phyloP scores from a whole-genome alignment of 2,888 invertebrate genomes.

The Drosophila robusta region DNA sequence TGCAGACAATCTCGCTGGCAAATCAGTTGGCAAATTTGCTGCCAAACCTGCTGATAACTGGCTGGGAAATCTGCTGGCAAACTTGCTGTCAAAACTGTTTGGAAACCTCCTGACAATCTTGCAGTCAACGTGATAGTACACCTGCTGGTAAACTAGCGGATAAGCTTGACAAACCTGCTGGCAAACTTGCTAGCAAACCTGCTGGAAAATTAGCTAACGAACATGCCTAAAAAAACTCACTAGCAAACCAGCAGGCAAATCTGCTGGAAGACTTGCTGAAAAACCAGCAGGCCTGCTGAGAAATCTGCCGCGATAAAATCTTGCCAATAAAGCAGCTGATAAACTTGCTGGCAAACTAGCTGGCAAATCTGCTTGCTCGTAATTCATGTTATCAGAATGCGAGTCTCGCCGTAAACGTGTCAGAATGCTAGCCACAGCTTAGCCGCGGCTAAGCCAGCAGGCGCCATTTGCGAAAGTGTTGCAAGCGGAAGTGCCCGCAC shows the following conservation, averaged over 20 bases:
- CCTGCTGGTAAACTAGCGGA: too few species aligned
- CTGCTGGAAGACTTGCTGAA: not conserved
- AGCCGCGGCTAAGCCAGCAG: slow-evolving; percentile 9
- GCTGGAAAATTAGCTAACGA: too few species aligned
- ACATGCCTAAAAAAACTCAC: too few species aligned
- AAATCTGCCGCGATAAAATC: not conserved
- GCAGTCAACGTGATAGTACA: too few species aligned
- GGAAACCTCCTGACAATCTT: too few species aligned
- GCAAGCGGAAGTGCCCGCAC: slow-evolving; percentile 14
- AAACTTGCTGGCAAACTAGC: not conserved
- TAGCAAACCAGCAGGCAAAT: not conserved
- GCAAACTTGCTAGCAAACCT: too few species aligned
- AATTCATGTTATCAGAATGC: slow-evolving; percentile 59
- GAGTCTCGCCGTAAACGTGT: not conserved
- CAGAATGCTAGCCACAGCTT: slow-evolving; percentile 7
- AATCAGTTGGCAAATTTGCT: too few species aligned
- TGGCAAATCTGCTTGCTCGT: slow-evolving; percentile 15
- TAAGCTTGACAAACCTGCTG: too few species aligned
- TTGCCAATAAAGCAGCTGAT: not conserved
- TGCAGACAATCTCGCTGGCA: not conserved
- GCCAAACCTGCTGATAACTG: too few species aligned
- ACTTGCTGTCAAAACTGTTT: too few species aligned
- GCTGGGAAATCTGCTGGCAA: too few species aligned
- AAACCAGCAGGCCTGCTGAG: not conserved
- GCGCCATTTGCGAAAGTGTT: slow-evolving; percentile 11